Conservation (phyloP, 2,888 invertebrate genomes). For the Leucophenga montana region DNA sequence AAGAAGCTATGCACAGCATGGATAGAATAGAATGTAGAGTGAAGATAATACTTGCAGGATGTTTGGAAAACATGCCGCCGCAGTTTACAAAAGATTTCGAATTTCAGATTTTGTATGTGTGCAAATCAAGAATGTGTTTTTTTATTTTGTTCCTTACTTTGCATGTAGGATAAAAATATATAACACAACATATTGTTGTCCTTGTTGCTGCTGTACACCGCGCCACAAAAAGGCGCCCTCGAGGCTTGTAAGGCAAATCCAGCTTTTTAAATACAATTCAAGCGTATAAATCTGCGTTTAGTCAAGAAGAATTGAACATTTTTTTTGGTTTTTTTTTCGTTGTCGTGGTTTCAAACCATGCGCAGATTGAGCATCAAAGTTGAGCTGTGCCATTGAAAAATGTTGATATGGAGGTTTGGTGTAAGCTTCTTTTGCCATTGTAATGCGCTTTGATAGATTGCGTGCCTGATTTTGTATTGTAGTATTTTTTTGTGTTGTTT, state of each 20-base stretch:
- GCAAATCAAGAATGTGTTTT: neutral
- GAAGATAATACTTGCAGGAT: neutral
- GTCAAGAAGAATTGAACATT: neutral
- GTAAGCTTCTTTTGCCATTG: neutral
- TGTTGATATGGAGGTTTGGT: neutral
- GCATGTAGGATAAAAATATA: neutral
- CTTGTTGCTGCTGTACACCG: neutral
- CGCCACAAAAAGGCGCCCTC: conserved; percentile 12
- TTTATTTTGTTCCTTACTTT: neutral
- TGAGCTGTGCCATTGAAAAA: neutral
- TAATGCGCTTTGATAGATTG: conserved; percentile 23
- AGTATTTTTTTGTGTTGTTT: conserved; percentile 11
- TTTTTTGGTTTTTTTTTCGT: too few species aligned
- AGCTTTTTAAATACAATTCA: conserved; percentile 10
- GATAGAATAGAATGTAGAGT: neutral
- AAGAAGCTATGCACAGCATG: neutral
- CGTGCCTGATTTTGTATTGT: conserved; percentile 34
- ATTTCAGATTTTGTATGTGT: neutral
- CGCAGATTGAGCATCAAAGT: neutral
- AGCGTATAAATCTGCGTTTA: conserved; percentile 28
- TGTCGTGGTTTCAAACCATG: neutral
- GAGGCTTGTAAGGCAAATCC: conserved; percentile 20
- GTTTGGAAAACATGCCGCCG: neutral
- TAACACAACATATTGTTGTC: neutral
- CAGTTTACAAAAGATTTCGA: conserved; percentile 18